Evolutionary conservation across 37 sponge, comb jelly and placozoan species (phyloP).

Genomic region (Crambe crambe): DNA sequence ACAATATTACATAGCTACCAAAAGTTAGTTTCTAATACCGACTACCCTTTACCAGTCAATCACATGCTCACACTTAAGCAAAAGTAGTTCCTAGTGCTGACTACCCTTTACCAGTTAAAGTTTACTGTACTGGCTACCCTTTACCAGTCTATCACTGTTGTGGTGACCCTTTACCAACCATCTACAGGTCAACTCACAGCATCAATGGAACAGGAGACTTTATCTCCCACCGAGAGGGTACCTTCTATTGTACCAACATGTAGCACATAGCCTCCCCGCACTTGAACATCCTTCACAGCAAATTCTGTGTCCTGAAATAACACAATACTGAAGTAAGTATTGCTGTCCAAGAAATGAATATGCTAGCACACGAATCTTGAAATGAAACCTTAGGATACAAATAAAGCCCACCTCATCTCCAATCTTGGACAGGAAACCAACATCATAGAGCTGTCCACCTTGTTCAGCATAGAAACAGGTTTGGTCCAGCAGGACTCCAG

Average conservation of each 20-base stretch:
- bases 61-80: too few species aligned
- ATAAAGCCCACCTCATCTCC: conserved; percentile 88
- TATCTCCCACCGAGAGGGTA: conserved; percentile 83
- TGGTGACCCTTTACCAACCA: background rate
- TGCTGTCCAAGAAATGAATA: too few species aligned
- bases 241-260: conserved; percentile 94
- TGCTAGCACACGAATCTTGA: too few species aligned
- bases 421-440: conserved; percentile 80
- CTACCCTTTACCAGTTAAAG: too few species aligned
- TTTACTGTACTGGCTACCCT: too few species aligned
- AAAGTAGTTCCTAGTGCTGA: too few species aligned
- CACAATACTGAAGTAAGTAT: too few species aligned
- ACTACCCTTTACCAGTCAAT: too few species aligned
- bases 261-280: conserved; percentile 92
- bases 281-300: conserved; percentile 85
- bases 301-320: conserved; percentile 86
- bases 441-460: conserved; percentile 96
- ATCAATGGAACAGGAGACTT: conserved; percentile 74
- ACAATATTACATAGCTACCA: too few species aligned
- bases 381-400: too few species aligned
- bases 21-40: too few species aligned
- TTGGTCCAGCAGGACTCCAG: conserved; percentile 88
- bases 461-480: conserved; percentile 99
- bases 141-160: too few species aligned
- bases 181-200: conserved; percentile 43